Evolutionary conservation across 2,888 invertebrate species (phyloP).

Genomic region (Parasteatoda lunata): DNA sequence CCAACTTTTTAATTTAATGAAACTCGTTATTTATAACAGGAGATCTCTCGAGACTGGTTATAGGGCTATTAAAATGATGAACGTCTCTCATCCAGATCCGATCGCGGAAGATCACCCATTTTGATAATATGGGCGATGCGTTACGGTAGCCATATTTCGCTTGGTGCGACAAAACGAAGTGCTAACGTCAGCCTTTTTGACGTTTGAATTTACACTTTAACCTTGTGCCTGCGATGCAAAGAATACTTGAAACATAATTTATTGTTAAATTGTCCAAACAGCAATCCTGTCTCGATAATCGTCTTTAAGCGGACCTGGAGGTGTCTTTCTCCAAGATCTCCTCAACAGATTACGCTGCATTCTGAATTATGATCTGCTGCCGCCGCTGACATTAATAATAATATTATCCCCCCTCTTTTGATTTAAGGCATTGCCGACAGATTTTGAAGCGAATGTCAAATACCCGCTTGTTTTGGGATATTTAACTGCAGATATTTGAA

Average conservation of each 20-base stretch:
- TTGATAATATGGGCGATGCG: constrained; percentile 35
- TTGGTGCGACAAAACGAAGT: constrained; percentile 16
- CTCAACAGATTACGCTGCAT: constrained; percentile 26
- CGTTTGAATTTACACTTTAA: constrained; percentile 28
- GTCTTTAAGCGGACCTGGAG: not conserved
- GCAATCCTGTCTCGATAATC: not conserved
- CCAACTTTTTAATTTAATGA: too few species aligned
- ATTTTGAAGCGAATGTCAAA: constrained; percentile 32
- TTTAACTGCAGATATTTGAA: too few species aligned
- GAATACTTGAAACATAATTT: constrained; percentile 15
- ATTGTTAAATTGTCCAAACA: constrained; percentile 27
- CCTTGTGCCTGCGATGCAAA: not conserved
- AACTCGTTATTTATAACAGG: too few species aligned
- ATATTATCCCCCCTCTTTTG: constrained; percentile 3
- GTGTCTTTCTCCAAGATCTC: not conserved
- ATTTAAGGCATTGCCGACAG: constrained; percentile 18
- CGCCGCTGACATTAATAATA: constrained; percentile 35
- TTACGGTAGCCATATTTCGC: constrained; percentile 33
- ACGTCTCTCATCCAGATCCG: constrained; percentile 22
- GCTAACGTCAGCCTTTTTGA: constrained; percentile 23
- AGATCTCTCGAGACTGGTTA: too few species aligned
- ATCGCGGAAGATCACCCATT: not conserved
- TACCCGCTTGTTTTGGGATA: not conserved
- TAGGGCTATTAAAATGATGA: too few species aligned
- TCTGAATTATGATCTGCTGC: constrained; percentile 28